Evolutionary conservation across 2,113 vertebrate species (phyloP).

Genomic region (Psittacula cyanocephala): DNA sequence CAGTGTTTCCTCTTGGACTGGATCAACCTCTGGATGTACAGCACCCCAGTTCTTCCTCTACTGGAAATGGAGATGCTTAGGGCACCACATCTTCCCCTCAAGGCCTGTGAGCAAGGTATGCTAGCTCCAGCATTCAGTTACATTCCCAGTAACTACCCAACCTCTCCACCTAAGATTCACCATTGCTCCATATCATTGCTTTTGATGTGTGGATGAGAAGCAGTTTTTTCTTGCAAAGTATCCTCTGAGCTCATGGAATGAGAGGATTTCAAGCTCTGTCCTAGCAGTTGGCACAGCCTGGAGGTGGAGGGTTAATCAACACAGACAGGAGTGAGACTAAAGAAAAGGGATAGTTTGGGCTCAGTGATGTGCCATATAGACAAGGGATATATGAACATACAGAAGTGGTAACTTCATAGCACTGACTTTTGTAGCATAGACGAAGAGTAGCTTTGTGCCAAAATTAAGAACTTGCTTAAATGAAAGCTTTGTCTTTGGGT

Average conservation of each 20-base stretch:
- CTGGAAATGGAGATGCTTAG: not conserved
- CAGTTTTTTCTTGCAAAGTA: not conserved
- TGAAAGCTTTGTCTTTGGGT: not conserved
- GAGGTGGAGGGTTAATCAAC: not conserved
- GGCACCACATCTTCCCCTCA: not conserved
- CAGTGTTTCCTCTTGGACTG: not conserved
- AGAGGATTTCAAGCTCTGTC: not conserved
- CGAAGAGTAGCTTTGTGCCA: not conserved
- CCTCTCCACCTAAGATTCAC: not conserved
- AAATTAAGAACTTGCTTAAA: not conserved
- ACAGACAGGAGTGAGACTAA: not conserved
- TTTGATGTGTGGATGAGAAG: not conserved
- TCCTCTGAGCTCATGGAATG: not conserved
- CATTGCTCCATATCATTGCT: not conserved
- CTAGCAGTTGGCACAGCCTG: not conserved
- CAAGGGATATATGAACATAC: not conserved
- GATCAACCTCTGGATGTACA: not conserved
- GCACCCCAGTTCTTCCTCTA: not conserved
- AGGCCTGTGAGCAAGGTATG: not conserved
- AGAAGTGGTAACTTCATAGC: not conserved
- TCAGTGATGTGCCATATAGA: not conserved
- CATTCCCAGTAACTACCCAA: not conserved
- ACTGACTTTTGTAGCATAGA: not conserved
- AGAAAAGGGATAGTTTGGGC: not conserved
- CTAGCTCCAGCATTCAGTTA: fast-evolving